phyloP scores from a whole-genome alignment of 1,140 invertebrate species.

The Drosophila ananassae region DNA sequence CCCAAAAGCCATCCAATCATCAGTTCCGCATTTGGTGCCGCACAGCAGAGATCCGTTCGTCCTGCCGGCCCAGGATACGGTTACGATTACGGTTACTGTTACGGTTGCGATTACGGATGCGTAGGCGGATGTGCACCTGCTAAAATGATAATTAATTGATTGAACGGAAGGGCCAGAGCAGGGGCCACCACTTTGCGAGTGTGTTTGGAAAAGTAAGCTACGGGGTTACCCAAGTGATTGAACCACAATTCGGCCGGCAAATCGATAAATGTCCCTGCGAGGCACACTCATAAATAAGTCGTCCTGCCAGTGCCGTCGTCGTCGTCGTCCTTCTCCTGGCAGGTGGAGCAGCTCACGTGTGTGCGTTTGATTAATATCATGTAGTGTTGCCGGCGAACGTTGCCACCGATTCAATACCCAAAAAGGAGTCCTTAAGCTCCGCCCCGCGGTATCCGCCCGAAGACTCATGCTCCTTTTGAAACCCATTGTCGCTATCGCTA shows the following conservation, averaged over 20 bases:
- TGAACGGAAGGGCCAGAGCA: constrained; percentile 8
- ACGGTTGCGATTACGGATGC: constrained; percentile 17
- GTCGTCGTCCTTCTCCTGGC: constrained; percentile 4
- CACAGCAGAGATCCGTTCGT: constrained; percentile 27
- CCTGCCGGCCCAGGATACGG: constrained; percentile 4
- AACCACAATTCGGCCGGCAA: constrained; percentile 68
- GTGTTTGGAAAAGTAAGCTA: constrained; percentile 1
- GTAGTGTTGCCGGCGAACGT: constrained; percentile 16
- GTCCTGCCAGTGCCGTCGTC: constrained; percentile 13
- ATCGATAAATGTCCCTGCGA: constrained; percentile 64
- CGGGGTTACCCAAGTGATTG: constrained; percentile 34
- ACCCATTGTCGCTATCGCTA: constrained; percentile 1
- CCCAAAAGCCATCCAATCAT: constrained; percentile 55
- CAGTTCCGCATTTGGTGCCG: constrained; percentile 61
- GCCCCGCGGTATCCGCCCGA: background rate
- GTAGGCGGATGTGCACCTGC: constrained; percentile 34
- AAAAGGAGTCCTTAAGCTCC: background rate
- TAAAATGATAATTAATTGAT: constrained; percentile 49
- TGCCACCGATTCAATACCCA: constrained; percentile 9
- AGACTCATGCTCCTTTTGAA: background rate
- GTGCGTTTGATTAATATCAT: constrained; percentile 61
- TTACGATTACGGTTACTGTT: constrained; percentile 16
- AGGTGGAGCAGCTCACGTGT: constrained; percentile 54
- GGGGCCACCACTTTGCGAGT: background rate
- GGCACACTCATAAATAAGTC: constrained; percentile 61